Evolutionary conservation across 2,113 vertebrate genomes (phyloP).

Genomic region (Sinocyclocheilus rhinocerous): DNA sequence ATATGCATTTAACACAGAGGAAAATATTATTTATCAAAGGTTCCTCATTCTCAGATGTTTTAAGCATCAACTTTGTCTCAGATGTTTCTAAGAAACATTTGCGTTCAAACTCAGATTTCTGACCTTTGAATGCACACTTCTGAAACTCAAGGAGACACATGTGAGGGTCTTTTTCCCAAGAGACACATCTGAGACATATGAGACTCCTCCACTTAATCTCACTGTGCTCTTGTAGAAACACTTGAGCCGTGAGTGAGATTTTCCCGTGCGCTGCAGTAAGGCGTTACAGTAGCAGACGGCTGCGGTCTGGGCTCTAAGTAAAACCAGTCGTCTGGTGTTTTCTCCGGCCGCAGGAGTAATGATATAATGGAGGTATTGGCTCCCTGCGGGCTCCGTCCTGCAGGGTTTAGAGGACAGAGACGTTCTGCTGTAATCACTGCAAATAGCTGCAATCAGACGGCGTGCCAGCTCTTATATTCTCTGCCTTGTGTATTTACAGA

Average conservation of each 20-base stretch:
- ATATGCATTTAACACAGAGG: no score
- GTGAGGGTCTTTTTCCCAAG: no score
- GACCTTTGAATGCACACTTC: no score
- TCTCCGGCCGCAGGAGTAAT: conserved; percentile 49
- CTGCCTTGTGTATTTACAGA: conserved; percentile 43
- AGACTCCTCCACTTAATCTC: neutral
- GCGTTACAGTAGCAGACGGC: conserved; percentile 25
- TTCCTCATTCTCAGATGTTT: neutral
- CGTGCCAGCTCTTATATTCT: neutral
- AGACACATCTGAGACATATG: neutral
- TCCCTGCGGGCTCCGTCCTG: conserved; percentile 42
- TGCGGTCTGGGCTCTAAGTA: conserved; percentile 36
- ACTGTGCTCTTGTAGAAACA: neutral
- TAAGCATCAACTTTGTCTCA: neutral
- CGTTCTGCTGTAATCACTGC: conserved; percentile 38
- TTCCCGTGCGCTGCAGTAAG: neutral
- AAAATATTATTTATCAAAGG: neutral
- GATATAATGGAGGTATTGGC: conserved; percentile 61
- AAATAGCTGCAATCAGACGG: conserved; percentile 45
- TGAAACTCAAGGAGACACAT: no score
- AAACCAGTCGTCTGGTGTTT: conserved; percentile 46
- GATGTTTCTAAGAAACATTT: neutral
- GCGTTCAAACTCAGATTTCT: no score
- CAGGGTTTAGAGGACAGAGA: conserved; percentile 44
- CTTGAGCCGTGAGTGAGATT: neutral